Conservation (phyloP, 1,140 invertebrate genomes). For the Drosophila micromelanica region DNA sequence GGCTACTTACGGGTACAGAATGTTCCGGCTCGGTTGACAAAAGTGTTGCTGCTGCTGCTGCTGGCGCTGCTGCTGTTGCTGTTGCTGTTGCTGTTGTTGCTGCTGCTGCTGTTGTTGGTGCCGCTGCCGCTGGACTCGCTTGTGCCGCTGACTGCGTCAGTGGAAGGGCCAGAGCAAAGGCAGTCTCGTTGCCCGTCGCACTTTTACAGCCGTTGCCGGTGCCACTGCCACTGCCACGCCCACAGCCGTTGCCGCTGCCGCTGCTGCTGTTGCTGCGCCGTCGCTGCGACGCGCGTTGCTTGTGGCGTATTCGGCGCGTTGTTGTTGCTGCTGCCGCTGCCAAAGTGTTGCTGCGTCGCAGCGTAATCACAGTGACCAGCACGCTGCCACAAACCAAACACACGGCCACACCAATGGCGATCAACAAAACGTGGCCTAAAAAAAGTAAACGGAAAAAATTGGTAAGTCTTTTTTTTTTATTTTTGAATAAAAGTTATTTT, state of each 20-base stretch:
- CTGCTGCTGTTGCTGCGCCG: constrained; percentile 45
- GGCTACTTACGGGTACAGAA: constrained; percentile 84
- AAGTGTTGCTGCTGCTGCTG: constrained; percentile 71
- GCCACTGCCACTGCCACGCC: constrained; percentile 19
- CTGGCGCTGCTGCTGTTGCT: constrained; percentile 38
- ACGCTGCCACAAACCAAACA: constrained; percentile 75
- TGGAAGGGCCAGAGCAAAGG: constrained; percentile 81
- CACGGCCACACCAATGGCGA: constrained; percentile 76
- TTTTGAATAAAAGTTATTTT: too few species aligned
- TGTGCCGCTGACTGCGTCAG: constrained; percentile 52
- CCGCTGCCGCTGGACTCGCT: constrained; percentile 26
- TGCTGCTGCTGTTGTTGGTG: constrained; percentile 30
- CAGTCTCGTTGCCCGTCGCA: constrained; percentile 46
- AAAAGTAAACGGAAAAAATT: constrained; percentile 4
- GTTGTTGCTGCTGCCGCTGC: constrained; percentile 43
- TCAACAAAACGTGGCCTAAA: constrained; percentile 72
- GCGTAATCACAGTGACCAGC: constrained; percentile 66
- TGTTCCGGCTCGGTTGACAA: constrained; percentile 84
- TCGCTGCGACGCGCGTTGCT: constrained; percentile 61
- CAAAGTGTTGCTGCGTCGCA: constrained; percentile 52
- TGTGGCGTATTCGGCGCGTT: constrained; percentile 65
- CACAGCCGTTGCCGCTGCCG: constrained; percentile 15
- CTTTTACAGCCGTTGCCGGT: constrained; percentile 10
- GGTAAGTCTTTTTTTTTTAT: neutral
- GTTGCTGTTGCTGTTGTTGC: constrained; percentile 38